phyloP scores from a whole-genome alignment of 2,113 vertebrate species.

The Takifugu flavidus region DNA sequence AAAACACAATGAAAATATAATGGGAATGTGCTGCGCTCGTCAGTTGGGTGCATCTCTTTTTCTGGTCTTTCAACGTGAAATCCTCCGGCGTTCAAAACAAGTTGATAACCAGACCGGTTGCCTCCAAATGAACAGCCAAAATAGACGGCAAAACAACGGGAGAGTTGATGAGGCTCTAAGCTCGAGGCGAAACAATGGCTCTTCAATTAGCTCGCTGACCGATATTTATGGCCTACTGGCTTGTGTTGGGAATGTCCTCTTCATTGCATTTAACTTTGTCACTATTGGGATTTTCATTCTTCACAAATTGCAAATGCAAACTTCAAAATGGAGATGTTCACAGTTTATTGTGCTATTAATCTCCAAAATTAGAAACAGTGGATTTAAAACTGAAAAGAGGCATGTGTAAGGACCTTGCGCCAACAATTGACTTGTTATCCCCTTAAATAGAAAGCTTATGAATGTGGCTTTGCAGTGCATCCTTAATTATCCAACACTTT shows the following conservation, averaged over 20 bases:
- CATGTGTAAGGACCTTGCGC: background rate
- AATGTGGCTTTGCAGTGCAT: constrained; percentile 1
- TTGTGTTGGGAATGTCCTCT: constrained; percentile 25
- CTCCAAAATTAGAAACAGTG: background rate
- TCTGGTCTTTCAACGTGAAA: constrained; percentile 26
- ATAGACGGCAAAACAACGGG: constrained; percentile 33
- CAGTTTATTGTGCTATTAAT: constrained; percentile 27
- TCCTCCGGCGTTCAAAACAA: constrained; percentile 15
- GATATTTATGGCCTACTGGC: constrained; percentile 21
- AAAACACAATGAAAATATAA: constrained; percentile 9
- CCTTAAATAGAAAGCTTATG: constrained; percentile 11
- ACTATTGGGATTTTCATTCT: constrained; percentile 9
- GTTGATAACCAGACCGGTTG: background rate
- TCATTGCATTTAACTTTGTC: constrained; percentile 15
- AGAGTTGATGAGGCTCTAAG: constrained; percentile 36
- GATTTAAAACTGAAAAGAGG: constrained; percentile 12
- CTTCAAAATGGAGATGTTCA: background rate
- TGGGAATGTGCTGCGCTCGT: background rate
- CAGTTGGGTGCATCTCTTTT: background rate
- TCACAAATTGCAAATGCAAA: constrained; percentile 10
- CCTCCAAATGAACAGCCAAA: constrained; percentile 37
- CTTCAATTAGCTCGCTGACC: constrained; percentile 46
- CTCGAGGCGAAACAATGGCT: constrained; percentile 41
- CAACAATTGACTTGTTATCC: background rate
- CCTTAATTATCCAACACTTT: constrained; percentile 19